Conservation (phyloP, 1,140 invertebrate genomes). For the Drosophila chauvacae region DNA sequence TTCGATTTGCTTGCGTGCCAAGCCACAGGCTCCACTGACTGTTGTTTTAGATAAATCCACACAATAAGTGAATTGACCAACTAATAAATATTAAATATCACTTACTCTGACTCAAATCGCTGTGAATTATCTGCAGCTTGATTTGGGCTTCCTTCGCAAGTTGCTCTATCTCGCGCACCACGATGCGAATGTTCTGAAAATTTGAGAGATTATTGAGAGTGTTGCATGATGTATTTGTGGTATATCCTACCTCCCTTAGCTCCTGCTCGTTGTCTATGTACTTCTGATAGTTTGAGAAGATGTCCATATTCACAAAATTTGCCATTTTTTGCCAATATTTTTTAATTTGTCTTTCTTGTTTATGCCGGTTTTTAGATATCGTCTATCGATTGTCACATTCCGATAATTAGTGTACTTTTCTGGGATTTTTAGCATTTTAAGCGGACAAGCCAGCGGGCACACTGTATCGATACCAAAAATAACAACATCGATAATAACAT, state of each 20-base stretch:
- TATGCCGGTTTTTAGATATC: slow-evolving; percentile 49
- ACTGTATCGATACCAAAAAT: not conserved
- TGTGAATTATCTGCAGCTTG: slow-evolving; percentile 90
- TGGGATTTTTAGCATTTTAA: too few relatives aligned
- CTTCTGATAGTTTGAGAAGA: slow-evolving; percentile 88
- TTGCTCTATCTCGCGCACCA: slow-evolving; percentile 89
- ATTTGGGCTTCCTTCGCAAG: slow-evolving; percentile 88
- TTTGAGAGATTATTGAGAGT: slow-evolving; percentile 5
- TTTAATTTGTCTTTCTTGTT: slow-evolving; percentile 37
- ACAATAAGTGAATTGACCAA: not conserved
- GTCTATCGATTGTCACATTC: slow-evolving; percentile 12
- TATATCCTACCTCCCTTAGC: slow-evolving; percentile 86
- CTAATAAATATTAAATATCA: slow-evolving; percentile 39
- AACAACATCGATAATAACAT: not conserved
- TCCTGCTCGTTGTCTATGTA: slow-evolving; percentile 88
- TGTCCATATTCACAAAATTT: slow-evolving; percentile 83
- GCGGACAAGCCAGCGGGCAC: too few relatives aligned
- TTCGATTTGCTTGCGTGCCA: slow-evolving; percentile 86
- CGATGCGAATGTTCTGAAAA: slow-evolving; percentile 88
- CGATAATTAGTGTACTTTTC: too few relatives aligned
- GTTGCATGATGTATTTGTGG: not conserved
- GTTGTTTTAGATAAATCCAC: not conserved
- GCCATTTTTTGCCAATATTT: slow-evolving; percentile 55
- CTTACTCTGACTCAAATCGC: slow-evolving; percentile 87
- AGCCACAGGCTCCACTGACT: slow-evolving; percentile 85